Evolutionary conservation across 2,113 vertebrate species (phyloP).

Genomic region (Andinoacara biseriatus): DNA sequence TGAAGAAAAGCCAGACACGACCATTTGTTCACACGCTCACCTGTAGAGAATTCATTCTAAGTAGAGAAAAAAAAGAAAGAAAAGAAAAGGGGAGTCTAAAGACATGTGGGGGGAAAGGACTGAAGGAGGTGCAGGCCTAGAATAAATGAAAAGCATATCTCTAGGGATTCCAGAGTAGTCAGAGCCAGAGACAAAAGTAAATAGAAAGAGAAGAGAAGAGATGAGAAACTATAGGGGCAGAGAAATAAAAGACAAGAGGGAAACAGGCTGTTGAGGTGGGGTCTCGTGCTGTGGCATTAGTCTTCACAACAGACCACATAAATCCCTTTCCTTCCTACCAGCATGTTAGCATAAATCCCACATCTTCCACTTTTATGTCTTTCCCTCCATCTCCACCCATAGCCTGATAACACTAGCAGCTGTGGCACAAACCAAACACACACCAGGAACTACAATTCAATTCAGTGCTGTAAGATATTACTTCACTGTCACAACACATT

Average conservation of each 20-base stretch:
- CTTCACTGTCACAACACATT: background rate
- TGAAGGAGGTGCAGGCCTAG: slow-evolving; percentile 36
- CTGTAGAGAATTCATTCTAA: slow-evolving; percentile 22
- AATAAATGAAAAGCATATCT: slow-evolving; percentile 53
- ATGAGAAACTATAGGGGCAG: background rate
- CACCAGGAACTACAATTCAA: background rate
- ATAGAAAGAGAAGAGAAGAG: slow-evolving; percentile 27
- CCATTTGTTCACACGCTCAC: background rate
- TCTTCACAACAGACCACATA: slow-evolving; percentile 46
- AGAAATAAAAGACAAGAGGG: slow-evolving; percentile 2
- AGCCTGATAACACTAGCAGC: slow-evolving; percentile 32
- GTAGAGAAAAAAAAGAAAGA: background rate
- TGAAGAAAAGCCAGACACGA: slow-evolving; percentile 14
- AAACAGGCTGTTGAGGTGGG: slow-evolving; percentile 3
- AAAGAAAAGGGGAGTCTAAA: slow-evolving; percentile 4
- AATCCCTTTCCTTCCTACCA: slow-evolving; percentile 40
- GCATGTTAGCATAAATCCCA: slow-evolving; percentile 59
- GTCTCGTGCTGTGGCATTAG: slow-evolving; percentile 50
- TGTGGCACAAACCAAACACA: background rate
- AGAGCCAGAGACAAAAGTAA: slow-evolving; percentile 51
- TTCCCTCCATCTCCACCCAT: slow-evolving; percentile 18
- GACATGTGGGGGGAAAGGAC: background rate
- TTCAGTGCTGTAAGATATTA: background rate
- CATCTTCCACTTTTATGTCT: slow-evolving; percentile 34
- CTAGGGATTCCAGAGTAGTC: slow-evolving; percentile 28